Evolutionary conservation across 2,888 invertebrate species (phyloP).

Genomic region (Dryomyza anilis): DNA sequence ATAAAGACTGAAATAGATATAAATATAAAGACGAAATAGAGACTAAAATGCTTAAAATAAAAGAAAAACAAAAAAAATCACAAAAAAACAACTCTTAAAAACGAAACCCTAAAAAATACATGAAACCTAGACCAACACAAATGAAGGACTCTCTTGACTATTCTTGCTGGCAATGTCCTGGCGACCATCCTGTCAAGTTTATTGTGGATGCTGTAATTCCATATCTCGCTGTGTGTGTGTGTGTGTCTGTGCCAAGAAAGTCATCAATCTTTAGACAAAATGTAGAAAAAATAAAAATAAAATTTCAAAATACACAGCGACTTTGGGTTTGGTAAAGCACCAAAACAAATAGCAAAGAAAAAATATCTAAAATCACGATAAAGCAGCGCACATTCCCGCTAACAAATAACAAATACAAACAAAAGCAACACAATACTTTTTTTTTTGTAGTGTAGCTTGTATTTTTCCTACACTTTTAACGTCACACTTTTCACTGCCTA

Average conservation of each 20-base stretch:
- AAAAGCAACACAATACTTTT: not conserved
- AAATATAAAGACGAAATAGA: too few species aligned
- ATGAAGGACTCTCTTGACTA: not conserved
- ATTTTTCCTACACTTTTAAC: not conserved
- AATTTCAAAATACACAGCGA: too few species aligned
- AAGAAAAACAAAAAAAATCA: too few species aligned
- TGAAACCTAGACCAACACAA: not conserved
- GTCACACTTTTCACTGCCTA: too few species aligned
- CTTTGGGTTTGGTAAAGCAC: too few species aligned
- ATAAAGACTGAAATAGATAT: too few species aligned
- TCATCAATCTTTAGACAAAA: constrained; percentile 10
- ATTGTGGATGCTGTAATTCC: not conserved
- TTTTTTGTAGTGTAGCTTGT: not conserved
- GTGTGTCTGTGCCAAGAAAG: not conserved
- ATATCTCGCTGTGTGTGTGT: not conserved
- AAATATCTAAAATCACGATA: not conserved
- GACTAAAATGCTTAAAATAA: too few species aligned
- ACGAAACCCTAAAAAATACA: too few species aligned
- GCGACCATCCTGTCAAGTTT: not conserved
- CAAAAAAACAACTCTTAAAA: too few species aligned
- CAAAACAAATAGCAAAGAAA: too few species aligned
- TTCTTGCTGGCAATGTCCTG: not conserved
- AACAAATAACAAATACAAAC: not conserved
- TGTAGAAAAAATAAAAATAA: not conserved
- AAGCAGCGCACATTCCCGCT: not conserved